These are phyloP conservation scores for Istiophorus platypterus DNA, from an alignment of 2,113 vertebrate genomes.

Conservation along the genomic window DNA sequence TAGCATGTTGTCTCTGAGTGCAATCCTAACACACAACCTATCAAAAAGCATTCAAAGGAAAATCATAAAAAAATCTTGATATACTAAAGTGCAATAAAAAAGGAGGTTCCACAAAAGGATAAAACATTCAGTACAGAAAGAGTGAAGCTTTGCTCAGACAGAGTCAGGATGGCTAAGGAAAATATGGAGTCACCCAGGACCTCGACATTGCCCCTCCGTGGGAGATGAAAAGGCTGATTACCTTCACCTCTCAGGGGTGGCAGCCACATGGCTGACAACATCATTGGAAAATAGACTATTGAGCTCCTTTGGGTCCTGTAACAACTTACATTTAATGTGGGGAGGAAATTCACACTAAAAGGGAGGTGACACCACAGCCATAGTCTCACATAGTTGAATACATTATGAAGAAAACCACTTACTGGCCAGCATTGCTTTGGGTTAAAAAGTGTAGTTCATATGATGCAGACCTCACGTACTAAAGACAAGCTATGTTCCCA, in stretches of 20 bases:
- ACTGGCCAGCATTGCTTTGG: slow-evolving; percentile 6
- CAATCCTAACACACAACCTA: neutral
- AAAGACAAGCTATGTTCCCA: slow-evolving; percentile 22
- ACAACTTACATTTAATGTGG: slow-evolving; percentile 81
- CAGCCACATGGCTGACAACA: slow-evolving; percentile 85
- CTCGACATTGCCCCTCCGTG: slow-evolving; percentile 74
- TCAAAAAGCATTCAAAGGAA: slow-evolving; percentile 1
- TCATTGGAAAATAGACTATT: slow-evolving; percentile 86
- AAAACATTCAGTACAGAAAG: slow-evolving; percentile 8
- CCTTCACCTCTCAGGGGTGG: slow-evolving; percentile 83
- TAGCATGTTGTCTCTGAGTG: slow-evolving; percentile 13
- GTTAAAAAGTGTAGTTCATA: slow-evolving; percentile 20
- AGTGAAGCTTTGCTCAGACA: slow-evolving; percentile 32
- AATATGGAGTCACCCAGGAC: slow-evolving; percentile 75
- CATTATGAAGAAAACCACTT: slow-evolving; percentile 59
- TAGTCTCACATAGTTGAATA: slow-evolving; percentile 66
- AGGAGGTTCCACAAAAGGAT: neutral
- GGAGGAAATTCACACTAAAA: slow-evolving; percentile 74
- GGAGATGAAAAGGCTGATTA: slow-evolving; percentile 86
- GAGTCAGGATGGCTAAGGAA: slow-evolving; percentile 50
- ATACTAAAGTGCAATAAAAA: neutral
- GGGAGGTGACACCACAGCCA: slow-evolving; percentile 77
- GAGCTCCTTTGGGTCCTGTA: slow-evolving; percentile 84
- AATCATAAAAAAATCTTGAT: slow-evolving; percentile 34
- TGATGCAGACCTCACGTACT: slow-evolving; percentile 21